Evolutionary conservation across 2,797 vertebrate species (phyloP).

Genomic region (Psittacula derbiana): DNA sequence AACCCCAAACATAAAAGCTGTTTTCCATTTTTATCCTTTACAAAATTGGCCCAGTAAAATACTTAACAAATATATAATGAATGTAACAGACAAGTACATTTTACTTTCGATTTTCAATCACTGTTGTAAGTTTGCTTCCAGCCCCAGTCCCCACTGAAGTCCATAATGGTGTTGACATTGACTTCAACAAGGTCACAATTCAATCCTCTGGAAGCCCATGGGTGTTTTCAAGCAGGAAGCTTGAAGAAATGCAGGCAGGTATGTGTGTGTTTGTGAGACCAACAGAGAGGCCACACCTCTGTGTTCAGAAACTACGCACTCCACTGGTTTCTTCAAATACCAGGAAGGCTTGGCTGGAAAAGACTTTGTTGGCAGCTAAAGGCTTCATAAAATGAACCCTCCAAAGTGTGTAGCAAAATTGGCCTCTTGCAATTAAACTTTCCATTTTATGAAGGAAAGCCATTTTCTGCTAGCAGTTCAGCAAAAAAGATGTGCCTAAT

Average conservation of each 20-base stretch:
- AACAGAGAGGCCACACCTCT: background rate
- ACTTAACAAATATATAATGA: background rate
- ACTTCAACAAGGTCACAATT: background rate
- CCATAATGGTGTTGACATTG: background rate
- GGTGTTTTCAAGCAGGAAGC: background rate
- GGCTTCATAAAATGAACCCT: background rate
- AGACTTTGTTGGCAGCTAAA: background rate
- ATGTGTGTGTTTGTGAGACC: background rate
- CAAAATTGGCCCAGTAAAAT: background rate
- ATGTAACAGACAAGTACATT: background rate
- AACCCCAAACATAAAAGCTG: background rate
- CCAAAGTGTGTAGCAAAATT: background rate
- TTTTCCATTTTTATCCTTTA: background rate
- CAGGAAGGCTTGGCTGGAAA: background rate
- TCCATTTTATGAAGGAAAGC: background rate
- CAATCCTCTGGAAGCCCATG: background rate
- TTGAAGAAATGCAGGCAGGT: background rate
- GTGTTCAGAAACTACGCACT: background rate
- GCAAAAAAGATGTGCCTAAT: background rate
- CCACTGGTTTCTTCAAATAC: background rate
- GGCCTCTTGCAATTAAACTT: background rate
- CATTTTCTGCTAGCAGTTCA: background rate
- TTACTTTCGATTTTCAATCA: background rate
- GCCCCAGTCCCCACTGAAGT: background rate
- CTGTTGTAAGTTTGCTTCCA: background rate